These are phyloP conservation scores for Chlorodrepanis virens DNA, from an alignment of 2,113 vertebrate genomes.

Conservation along the genomic window DNA sequence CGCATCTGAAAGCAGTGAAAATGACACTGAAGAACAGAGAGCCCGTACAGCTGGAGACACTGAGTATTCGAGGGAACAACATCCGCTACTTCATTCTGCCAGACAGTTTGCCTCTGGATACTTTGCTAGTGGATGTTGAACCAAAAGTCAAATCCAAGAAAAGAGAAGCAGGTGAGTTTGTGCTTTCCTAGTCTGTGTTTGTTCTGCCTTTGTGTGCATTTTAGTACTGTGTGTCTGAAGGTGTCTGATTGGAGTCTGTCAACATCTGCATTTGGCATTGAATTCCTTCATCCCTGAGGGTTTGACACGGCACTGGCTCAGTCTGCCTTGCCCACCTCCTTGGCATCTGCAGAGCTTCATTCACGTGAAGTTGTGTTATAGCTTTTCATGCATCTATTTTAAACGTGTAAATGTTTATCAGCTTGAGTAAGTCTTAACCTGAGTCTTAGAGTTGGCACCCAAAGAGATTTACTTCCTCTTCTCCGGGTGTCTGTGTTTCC, in stretches of 20 bases:
- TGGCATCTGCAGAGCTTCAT: background rate
- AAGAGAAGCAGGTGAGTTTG: slow-evolving; percentile 91
- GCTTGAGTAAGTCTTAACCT: background rate
- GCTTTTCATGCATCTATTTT: background rate
- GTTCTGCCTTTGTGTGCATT: background rate
- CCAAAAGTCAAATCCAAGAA: slow-evolving; percentile 99
- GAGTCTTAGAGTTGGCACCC: background rate
- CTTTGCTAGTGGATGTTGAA: slow-evolving; percentile 95
- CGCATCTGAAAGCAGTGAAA: slow-evolving; percentile 97
- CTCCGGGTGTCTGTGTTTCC: background rate
- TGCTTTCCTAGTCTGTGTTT: background rate
- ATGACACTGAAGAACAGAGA: slow-evolving; percentile 99
- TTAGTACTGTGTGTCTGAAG: background rate
- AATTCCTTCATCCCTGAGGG: background rate
- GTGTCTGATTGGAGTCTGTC: background rate
- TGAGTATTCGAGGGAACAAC: slow-evolving; percentile 98
- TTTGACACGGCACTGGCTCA: background rate
- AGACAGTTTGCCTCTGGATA: slow-evolving; percentile 96
- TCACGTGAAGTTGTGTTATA: background rate
- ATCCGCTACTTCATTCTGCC: slow-evolving; percentile 98
- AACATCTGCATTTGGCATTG: rapidly evolving
- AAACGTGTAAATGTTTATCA: background rate
- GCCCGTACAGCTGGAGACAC: slow-evolving; percentile 92
- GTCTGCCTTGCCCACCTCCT: background rate
- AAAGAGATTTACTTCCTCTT: background rate